Evolutionary conservation across 2,888 invertebrate species (phyloP), one percentile per base, ranked within the genome.

Genomic region (Eristalis intricaria): DNA sequence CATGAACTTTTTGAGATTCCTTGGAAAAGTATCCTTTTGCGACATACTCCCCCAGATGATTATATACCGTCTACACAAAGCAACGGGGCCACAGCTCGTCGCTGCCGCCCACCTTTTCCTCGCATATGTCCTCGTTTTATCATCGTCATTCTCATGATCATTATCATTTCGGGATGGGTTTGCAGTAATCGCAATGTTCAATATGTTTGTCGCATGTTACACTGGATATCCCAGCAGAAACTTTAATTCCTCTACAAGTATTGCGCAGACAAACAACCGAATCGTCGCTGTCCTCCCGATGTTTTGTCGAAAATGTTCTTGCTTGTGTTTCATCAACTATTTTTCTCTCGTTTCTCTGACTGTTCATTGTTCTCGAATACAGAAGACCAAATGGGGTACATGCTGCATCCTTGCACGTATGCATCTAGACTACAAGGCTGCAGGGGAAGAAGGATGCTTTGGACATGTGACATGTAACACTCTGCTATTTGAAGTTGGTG

Each of bases 1-100:
- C 81, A 73, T 76, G 76, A 76, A 71, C 71, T 81, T 80, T 80
- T 75, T 50, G 38, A 84, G 43, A 69, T 78, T 78, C 29, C 66
- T 80, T 68, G 50, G 11, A 56, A 84, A 84, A 60, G 68, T 73
- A 81, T 80, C 50, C 71, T 63, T 77, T 76, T 81, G 65, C 63
- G 22, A 81, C 61, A 76, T 71, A 38, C 61, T 66, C 50, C 38
- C 50, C 61, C 29, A 65, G 79, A 76, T 68, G 56, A 76, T 56
- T 22, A 60, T 8, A 32, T 11, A n/a, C 32, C 35, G 7, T 11
- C 19, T 22, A 35, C 38, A 15, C 11, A 71, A 22, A 35, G 43
- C 66, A 73, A 65, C 13, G 64, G 60, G 60, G 58, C 70, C 68
- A 26, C 50, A 64, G 60, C 69, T 43, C 63, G 43, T 58, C 22